phyloP scores from a whole-genome alignment of 2,797 vertebrate genomes.

The Sebastolobus altivelis region DNA sequence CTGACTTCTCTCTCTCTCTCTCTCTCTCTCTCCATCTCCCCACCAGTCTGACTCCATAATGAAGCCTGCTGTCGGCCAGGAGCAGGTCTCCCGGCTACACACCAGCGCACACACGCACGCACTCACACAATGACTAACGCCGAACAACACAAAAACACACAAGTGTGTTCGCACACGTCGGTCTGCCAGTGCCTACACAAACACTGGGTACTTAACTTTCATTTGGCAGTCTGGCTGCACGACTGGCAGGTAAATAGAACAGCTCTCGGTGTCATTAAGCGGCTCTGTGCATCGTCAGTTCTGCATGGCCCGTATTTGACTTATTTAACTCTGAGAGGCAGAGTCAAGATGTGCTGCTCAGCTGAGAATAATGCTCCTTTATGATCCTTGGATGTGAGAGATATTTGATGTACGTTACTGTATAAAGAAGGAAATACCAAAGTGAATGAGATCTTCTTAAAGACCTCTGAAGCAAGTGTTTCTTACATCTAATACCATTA shows the following conservation, averaged over 20 bases:
- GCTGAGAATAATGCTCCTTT: constrained; percentile 48
- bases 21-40: constrained; percentile 26
- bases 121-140: constrained; percentile 10
- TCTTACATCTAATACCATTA: constrained; percentile 20
- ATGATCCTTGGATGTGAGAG: constrained; percentile 41
- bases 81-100: constrained; percentile 59
- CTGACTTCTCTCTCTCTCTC: constrained; percentile 19
- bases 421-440: constrained; percentile 39
- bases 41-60: constrained; percentile 58
- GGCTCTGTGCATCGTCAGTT: constrained; percentile 45
- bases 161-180: constrained; percentile 36
- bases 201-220: constrained; percentile 62
- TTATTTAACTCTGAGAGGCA: constrained; percentile 49
- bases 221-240: constrained; percentile 53
- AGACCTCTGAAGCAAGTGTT: constrained; percentile 3
- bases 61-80: constrained; percentile 65
- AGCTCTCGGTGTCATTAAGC: constrained; percentile 67
- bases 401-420: constrained; percentile 53
- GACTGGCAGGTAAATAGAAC: constrained; percentile 67
- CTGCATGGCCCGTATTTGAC: constrained; percentile 56
- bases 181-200: constrained; percentile 40
- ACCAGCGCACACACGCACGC: constrained; percentile 17
- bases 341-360: constrained; percentile 44
- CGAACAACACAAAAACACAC: constrained; percentile 43
- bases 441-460: constrained; percentile 22